Conservation (phyloP, 2,888 invertebrate genomes). For the Aradus depressus region DNA sequence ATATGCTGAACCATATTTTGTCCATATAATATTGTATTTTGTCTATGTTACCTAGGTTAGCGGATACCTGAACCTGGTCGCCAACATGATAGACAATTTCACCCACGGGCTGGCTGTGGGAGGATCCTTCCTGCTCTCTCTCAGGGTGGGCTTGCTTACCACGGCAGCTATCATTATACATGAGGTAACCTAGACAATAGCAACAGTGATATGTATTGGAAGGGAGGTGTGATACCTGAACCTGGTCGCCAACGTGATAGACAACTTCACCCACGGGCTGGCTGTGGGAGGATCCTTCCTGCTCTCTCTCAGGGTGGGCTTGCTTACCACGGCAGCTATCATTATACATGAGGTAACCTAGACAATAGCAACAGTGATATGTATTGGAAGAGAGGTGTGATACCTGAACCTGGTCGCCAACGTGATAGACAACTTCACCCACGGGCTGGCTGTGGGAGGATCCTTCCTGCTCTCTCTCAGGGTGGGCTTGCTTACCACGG, state of each 20-base stretch:
- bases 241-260: constrained; percentile 89
- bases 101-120: constrained; percentile 96
- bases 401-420: constrained; percentile 94
- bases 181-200: too few species aligned
- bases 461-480: constrained; percentile 87
- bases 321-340: constrained; percentile 86
- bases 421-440: constrained; percentile 96
- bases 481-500: constrained; percentile 82
- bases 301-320: constrained; percentile 78
- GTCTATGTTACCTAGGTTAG: constrained; percentile 23
- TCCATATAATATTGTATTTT: background rate
- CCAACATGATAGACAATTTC: constrained; percentile 96
- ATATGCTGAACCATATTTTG: background rate
- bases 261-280: constrained; percentile 96
- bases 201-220: too few species aligned
- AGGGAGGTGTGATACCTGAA: constrained; percentile 95
- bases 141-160: constrained; percentile 78
- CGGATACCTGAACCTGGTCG: constrained; percentile 89
- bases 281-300: constrained; percentile 96
- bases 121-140: constrained; percentile 90
- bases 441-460: constrained; percentile 94
- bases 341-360: constrained; percentile 29
- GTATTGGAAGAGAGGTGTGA: too few species aligned
- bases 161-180: constrained; percentile 64
- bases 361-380: too few species aligned